Percentiles rank a stretch among this genome's conserved stretches.
Conservation (phyloP, 2,113 vertebrate species). For the Gymnogyps californianus region DNA sequence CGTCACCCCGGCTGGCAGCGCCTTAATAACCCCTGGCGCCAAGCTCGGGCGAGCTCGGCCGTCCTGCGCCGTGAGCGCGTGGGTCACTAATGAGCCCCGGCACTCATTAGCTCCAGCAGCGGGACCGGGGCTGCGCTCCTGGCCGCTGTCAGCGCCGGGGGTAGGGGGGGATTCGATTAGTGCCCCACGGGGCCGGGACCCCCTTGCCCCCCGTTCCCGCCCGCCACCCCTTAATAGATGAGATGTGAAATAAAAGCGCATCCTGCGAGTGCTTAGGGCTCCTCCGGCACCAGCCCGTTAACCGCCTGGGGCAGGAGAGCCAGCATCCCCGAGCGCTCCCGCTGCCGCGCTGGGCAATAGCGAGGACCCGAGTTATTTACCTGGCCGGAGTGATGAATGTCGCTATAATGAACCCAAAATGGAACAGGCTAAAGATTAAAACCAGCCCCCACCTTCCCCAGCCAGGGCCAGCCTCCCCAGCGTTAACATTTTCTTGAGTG, state of each 20-base stretch:
- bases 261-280: background rate
- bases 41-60: background rate
- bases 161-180: background rate
- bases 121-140: fast-evolving
- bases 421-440: slow-evolving; percentile 18
- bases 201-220: fast-evolving
- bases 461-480: background rate
- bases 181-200: fast-evolving
- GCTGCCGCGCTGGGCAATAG: background rate
- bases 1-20: background rate
- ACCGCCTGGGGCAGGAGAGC: background rate
- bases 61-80: background rate
- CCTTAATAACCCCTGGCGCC: background rate
- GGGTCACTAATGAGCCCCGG: background rate
- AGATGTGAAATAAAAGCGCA: background rate
- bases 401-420: background rate
- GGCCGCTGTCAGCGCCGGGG: background rate
- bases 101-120: background rate
- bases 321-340: background rate
- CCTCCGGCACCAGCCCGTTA: background rate
- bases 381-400: background rate
- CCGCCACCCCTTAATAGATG: background rate
- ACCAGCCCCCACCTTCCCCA: background rate
- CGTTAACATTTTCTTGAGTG: slow-evolving; percentile 3
- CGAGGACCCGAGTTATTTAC: background rate